Evolutionary conservation across 2,113 vertebrate species (phyloP), one percentile per base, ranked within the genome.

Genomic region (human): DNA sequence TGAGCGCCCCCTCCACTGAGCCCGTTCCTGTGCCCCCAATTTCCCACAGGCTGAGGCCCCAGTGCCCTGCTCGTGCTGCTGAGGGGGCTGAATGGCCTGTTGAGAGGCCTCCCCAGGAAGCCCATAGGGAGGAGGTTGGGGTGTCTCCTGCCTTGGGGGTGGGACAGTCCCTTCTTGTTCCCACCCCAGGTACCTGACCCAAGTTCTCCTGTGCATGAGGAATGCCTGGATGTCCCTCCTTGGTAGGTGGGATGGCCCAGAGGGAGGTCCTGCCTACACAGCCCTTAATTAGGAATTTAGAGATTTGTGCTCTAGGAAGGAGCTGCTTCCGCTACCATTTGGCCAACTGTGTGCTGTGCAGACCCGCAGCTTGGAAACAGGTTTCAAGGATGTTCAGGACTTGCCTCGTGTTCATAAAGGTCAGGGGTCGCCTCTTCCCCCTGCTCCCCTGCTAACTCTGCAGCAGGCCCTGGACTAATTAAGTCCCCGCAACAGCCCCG

Each of bases 61-160:
- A 8, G 30, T 57, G 75, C 17, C 32, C 32, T 2, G 27, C 50
- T 70, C 3, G 2, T 22, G 35, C 72, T 83, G 27, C 43, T 22
- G 18, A 27, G 22, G 23, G 18, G 25, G 27, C 32, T 76, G n/a
- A 0, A 13, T 0, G 0, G n/a, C 64, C 6, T 38, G 17, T n/a
- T 27, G 32, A n/a, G 25, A 45, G 22, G 17, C 40, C 38, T 55
- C 43, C 57, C 64, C 48, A 9, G 48, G 32, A 52, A 48, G 27
- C 9, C 0, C 1, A 2, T 27, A 13, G 52, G 43, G 14, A 35
- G 11, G 18, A 5, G 12, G 5, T 3, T 6, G 13, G 7, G 18
- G 13, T 14, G 27, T 59, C 73, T 38, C 50, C 59, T 32, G 6
- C 27, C 66, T 40, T 76, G 35, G 0, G 18, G 2, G 5, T 52